Base-by-base conservation (phyloP, 2,113 vertebrate genomes). In the Catharus fuscescens region DNA sequence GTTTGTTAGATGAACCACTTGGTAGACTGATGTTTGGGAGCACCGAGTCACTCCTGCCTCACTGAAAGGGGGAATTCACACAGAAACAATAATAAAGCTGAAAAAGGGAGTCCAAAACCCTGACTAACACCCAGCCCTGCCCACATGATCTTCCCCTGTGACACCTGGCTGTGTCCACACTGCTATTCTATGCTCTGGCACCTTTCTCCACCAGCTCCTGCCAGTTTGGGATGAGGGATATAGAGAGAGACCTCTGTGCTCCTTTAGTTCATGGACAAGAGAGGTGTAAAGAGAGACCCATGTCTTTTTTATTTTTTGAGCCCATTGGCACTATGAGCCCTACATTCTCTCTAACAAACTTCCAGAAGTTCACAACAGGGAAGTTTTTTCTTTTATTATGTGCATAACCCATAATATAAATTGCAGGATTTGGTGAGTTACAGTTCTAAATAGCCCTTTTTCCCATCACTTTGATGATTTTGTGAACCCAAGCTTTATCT, bases 161-260 rank as follows among this genome's bases (percentile, higher is more conserved):
- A 52, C 17, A 18, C 34, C 24, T 26, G 50, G 14, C 18, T 31
- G 62, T 12, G 20, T 4, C 21, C 45, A 18, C 34, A 5, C 0
- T 9, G 56, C 23, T 67, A 5, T 61, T 52, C 64, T 18, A 23
- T 0, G 1, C 23, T 14, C 47, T 0, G 0, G n/a, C 16, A 71
- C n/a, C 45, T 32, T 47, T 31, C 61, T 12, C 66, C 32, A 44
- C 12, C n/a, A 36, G 71, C 44, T 44, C 28, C 26, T 3, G 5
- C 3, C 8, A 31, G 10, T 50, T 19, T 38, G 54, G 47, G 47
- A 28, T 26, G 52, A 76, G 34, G 29, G 25, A 40, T 14, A 6
- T 9, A 21, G 52, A 54, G 34, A 73, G 11, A 44, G 34, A 54
- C 8, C 18, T 86, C 29, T 25, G 25, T 24, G 47, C 7, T 84